These are phyloP conservation scores for Euthynnus affinis DNA, from an alignment of 2,797 vertebrate genomes.

Conservation along the genomic window DNA sequence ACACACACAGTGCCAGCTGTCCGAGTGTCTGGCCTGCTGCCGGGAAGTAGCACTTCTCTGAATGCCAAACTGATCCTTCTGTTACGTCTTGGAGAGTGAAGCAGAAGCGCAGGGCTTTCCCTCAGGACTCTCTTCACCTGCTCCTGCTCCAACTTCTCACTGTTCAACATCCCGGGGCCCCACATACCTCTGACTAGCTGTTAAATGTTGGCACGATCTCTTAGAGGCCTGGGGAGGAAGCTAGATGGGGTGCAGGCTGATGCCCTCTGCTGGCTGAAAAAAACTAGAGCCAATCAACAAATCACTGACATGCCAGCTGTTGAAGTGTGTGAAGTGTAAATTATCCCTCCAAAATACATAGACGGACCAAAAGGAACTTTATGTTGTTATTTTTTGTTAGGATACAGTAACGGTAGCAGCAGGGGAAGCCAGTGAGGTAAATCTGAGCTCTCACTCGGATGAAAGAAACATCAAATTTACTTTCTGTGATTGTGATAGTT, in stretches of 20 bases:
- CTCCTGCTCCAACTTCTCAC: slow-evolving; percentile 56
- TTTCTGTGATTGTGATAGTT: not conserved
- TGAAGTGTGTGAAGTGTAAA: not conserved
- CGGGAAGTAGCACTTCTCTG: slow-evolving; percentile 75
- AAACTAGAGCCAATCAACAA: slow-evolving; percentile 2
- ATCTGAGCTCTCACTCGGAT: not conserved
- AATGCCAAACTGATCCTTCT: slow-evolving; percentile 77
- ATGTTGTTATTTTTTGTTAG: too few species aligned
- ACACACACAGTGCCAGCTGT: slow-evolving; percentile 71
- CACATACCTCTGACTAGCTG: slow-evolving; percentile 57
- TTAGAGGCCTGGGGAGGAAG: slow-evolving; percentile 25
- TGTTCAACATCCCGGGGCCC: slow-evolving; percentile 54
- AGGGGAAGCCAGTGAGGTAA: not conserved
- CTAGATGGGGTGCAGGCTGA: slow-evolving; percentile 13
- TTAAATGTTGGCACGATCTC: slow-evolving; percentile 66
- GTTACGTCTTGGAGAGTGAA: slow-evolving; percentile 68
- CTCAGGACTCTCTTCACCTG: slow-evolving; percentile 76
- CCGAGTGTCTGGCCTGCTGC: slow-evolving; percentile 75
- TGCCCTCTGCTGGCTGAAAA: slow-evolving; percentile 39
- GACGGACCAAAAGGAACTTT: not conserved
- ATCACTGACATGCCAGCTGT: not conserved
- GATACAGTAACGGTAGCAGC: too few species aligned
- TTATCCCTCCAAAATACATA: not conserved
- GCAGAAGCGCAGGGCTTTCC: slow-evolving; percentile 59
- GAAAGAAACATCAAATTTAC: not conserved